These are phyloP conservation scores for Ethmia dodecea DNA, from an alignment of 2,888 invertebrate species.

Conservation along the genomic window DNA sequence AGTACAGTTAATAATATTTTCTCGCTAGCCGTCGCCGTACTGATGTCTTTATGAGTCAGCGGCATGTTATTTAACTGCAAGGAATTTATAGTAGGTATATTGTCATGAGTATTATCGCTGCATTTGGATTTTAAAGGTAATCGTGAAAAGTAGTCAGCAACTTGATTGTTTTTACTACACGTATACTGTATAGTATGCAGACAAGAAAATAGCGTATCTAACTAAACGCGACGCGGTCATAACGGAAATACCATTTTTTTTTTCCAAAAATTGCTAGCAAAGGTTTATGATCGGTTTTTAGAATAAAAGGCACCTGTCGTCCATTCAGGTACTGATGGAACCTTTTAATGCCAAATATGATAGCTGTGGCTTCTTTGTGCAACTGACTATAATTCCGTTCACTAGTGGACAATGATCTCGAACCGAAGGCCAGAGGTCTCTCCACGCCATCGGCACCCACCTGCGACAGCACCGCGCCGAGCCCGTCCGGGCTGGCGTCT, in stretches of 20 bases:
- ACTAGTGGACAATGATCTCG: slow-evolving; percentile 1
- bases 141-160: slow-evolving; percentile 1
- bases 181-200: slow-evolving; percentile 6
- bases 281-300: slow-evolving; percentile 10
- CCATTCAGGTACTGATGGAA: slow-evolving; percentile 12
- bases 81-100: too few species aligned
- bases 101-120: too few species aligned
- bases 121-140: not conserved
- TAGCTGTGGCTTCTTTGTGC: slow-evolving; percentile 2
- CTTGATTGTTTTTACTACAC: slow-evolving; percentile 4
- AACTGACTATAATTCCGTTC: slow-evolving; percentile 1
- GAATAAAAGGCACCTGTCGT: slow-evolving; percentile 4
- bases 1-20: too few species aligned
- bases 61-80: too few species aligned
- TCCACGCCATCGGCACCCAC: not conserved
- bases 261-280: slow-evolving; percentile 5
- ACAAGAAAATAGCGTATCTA: slow-evolving; percentile 9
- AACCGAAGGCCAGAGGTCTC: slow-evolving; percentile 8
- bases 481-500: too few species aligned
- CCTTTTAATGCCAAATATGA: slow-evolving; percentile 8
- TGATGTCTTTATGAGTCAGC: too few species aligned
- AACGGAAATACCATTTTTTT: slow-evolving; percentile 4
- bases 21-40: too few species aligned
- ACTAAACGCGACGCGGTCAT: slow-evolving; percentile 10
- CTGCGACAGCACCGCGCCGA: too few species aligned